Percentiles rank a stretch among this genome's conserved stretches.
Conservation (phyloP, 2,113 vertebrate genomes). For the Odocoileus virginianus region DNA sequence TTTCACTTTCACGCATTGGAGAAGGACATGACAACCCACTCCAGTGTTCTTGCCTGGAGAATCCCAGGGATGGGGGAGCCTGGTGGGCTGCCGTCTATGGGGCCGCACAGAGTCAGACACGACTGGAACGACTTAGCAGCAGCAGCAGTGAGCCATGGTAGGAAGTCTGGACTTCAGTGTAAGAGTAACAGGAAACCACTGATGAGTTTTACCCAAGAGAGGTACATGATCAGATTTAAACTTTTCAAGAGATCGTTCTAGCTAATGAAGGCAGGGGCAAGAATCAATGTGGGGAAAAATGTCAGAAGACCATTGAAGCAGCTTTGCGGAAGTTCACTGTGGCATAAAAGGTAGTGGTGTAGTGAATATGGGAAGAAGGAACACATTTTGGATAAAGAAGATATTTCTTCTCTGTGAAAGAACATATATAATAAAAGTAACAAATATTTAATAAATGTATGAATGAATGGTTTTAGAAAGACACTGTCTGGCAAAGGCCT, state of each 20-base stretch:
- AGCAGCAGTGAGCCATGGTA: accelerated
- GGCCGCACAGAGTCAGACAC: too few species aligned
- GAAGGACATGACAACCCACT: too few species aligned
- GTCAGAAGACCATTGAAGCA: not conserved
- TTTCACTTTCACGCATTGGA: too few species aligned
- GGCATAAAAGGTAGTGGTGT: not conserved
- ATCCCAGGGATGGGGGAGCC: too few species aligned
- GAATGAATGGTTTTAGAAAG: not conserved
- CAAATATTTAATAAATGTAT: not conserved
- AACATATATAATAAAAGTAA: not conserved
- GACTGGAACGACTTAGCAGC: too few species aligned
- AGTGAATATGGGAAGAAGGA: not conserved
- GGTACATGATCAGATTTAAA: not conserved
- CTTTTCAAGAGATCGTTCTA: not conserved
- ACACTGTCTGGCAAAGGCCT: not conserved
- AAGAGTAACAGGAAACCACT: not conserved
- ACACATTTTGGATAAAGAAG: not conserved
- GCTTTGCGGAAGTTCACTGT: not conserved
- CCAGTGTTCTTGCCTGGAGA: too few species aligned
- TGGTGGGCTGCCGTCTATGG: too few species aligned
- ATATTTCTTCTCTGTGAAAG: not conserved
- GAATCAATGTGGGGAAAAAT: not conserved
- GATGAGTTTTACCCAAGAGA: not conserved
- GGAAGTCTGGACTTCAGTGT: not conserved
- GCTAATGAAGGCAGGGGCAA: not conserved